phyloP scores from a whole-genome alignment of 92 coral and sea anemone species.

The Scolanthus callimorphus region DNA sequence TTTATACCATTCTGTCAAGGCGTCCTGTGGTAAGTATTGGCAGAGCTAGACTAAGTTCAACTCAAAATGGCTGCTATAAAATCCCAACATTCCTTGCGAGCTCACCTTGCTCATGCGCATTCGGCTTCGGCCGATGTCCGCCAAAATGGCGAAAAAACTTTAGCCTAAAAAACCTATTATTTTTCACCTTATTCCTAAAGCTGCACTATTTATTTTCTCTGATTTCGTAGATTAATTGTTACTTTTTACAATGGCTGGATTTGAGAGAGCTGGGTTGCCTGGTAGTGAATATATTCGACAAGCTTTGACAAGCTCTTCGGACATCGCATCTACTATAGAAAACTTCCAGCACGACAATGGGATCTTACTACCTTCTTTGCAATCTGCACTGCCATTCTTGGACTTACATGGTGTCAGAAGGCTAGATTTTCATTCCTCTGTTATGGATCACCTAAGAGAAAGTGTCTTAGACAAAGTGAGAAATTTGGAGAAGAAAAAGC shows the following conservation, averaged over 20 bases:
- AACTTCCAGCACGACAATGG: constrained; percentile 97
- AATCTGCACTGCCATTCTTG: constrained; percentile 92
- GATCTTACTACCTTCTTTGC: constrained; percentile 86
- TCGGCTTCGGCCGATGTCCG: constrained; percentile 99
- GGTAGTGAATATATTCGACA: constrained; percentile 84
- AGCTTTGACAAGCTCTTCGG: constrained; percentile 54
- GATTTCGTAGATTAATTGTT: constrained; percentile 23
- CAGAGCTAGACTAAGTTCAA: constrained; percentile 28
- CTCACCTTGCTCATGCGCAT: constrained; percentile 89
- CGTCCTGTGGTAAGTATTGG: neutral
- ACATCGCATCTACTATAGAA: constrained; percentile 73
- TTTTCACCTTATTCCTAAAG: neutral
- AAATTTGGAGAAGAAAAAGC: constrained; percentile 54
- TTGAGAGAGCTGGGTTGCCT: constrained; percentile 97
- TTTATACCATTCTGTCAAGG: too few species aligned
- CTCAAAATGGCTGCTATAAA: constrained; percentile 86
- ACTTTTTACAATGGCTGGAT: constrained; percentile 79
- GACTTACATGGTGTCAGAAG: constrained; percentile 91
- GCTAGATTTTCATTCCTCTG: constrained; percentile 82
- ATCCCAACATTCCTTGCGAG: constrained; percentile 83
- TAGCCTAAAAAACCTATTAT: constrained; percentile 24
- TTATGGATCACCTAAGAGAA: constrained; percentile 91
- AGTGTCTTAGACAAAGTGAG: constrained; percentile 74
- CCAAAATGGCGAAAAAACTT: constrained; percentile 85
- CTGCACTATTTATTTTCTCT: neutral